phyloP scores from a whole-genome alignment of 2,888 invertebrate genomes.

The Serripes groenlandicus region DNA sequence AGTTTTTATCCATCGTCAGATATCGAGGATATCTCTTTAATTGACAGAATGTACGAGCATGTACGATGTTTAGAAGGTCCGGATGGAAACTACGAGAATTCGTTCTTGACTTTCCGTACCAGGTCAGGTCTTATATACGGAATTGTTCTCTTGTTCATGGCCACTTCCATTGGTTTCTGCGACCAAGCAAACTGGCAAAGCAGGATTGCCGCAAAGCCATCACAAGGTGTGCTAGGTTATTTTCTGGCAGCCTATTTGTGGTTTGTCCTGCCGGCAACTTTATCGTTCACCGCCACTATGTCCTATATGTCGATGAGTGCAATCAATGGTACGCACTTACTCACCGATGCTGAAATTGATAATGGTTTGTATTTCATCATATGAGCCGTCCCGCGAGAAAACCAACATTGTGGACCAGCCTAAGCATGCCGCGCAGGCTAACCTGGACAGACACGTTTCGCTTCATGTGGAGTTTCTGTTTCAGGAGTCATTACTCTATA shows the following conservation, averaged over 20 bases:
- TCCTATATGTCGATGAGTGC: slow-evolving; percentile 73
- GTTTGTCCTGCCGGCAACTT: slow-evolving; percentile 81
- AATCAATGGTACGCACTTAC: slow-evolving; percentile 52
- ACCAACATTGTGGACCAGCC: too few relatives aligned
- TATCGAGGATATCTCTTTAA: slow-evolving; percentile 46
- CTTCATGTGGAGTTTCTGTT: too few relatives aligned
- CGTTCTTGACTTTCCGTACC: slow-evolving; percentile 76
- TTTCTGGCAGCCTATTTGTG: slow-evolving; percentile 81
- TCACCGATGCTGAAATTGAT: slow-evolving; percentile 45
- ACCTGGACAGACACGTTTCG: too few relatives aligned
- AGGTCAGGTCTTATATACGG: slow-evolving; percentile 76
- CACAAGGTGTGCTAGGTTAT: slow-evolving; percentile 82
- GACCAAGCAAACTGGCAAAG: slow-evolving; percentile 85
- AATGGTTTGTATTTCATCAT: slow-evolving; percentile 36
- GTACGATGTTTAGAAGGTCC: slow-evolving; percentile 71
- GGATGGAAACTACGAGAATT: slow-evolving; percentile 73
- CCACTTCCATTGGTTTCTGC: slow-evolving; percentile 71
- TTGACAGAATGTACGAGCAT: slow-evolving; percentile 71
- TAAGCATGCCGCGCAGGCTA: too few relatives aligned
- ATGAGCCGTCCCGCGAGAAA: too few relatives aligned
- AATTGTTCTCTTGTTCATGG: slow-evolving; percentile 67
- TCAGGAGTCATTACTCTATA: too few relatives aligned
- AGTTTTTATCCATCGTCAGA: slow-evolving; percentile 62
- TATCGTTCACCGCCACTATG: slow-evolving; percentile 74
- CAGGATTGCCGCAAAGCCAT: slow-evolving; percentile 83